Evolutionary conservation across 64 coral and sea anemone genomes (phyloP).

Genomic region (Montipora efflorescens): DNA sequence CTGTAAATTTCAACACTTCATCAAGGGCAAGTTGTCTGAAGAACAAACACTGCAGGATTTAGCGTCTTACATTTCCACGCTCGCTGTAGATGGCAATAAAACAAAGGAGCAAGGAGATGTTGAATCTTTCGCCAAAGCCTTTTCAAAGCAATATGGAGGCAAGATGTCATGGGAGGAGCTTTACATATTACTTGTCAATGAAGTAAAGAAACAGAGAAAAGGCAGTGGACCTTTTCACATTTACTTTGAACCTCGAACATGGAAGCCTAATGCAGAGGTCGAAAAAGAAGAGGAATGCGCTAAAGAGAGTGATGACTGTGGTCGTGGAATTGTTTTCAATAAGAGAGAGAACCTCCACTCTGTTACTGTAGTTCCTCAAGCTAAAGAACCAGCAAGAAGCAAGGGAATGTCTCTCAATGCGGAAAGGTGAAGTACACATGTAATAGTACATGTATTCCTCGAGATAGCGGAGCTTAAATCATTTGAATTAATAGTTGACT

Average conservation of each 20-base stretch:
- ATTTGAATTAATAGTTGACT: no score
- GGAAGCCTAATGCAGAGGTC: not conserved
- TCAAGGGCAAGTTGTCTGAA: slow-evolving; percentile 37
- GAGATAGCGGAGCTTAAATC: no score
- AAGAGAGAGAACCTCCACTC: slow-evolving; percentile 31
- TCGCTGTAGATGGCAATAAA: not conserved
- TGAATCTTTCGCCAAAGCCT: slow-evolving; percentile 52
- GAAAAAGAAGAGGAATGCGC: slow-evolving; percentile 33
- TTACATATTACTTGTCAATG: slow-evolving; percentile 81
- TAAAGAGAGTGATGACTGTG: slow-evolving; percentile 40
- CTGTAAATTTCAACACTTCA: slow-evolving; percentile 71
- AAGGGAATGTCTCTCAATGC: not conserved
- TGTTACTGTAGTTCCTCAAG: not conserved
- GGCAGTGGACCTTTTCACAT: slow-evolving; percentile 59
- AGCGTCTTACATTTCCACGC: slow-evolving; percentile 13
- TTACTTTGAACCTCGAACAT: slow-evolving; percentile 7
- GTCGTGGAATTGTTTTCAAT: slow-evolving; percentile 55
- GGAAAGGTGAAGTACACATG: slow-evolving; percentile 65
- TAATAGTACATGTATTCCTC: no score
- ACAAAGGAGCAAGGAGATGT: slow-evolving; percentile 16
- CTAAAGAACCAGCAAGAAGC: not conserved
- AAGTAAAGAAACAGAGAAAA: slow-evolving; percentile 60
- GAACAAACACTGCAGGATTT: slow-evolving; percentile 79
- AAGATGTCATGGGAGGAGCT: slow-evolving; percentile 86
- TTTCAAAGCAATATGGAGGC: slow-evolving; percentile 71